Conservation (phyloP, 1,140 invertebrate species). For the Orussus abietinus region DNA sequence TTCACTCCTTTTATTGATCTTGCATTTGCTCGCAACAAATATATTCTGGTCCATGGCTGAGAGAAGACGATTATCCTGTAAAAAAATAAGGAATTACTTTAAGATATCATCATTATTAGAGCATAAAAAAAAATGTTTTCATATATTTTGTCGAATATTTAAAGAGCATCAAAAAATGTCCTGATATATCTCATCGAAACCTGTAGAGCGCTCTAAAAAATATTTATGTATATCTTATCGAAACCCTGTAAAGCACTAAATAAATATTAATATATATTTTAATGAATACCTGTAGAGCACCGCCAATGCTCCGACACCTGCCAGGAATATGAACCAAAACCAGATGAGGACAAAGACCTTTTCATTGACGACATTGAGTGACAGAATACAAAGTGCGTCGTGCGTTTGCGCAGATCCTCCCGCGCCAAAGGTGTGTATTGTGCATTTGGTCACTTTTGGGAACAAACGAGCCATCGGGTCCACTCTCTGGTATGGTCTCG, state of each 20-base stretch:
- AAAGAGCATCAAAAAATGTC: neutral
- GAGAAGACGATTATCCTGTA: conserved; percentile 50
- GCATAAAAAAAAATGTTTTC: conserved; percentile 12
- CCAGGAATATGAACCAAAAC: conserved; percentile 58
- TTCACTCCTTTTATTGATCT: conserved; percentile 30
- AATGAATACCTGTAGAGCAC: conserved; percentile 41
- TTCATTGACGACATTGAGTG: conserved; percentile 60
- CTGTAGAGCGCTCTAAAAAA: neutral
- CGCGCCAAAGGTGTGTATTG: conserved; percentile 53
- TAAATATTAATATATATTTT: neutral
- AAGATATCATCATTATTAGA: too few relatives aligned
- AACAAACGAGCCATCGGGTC: conserved; percentile 63
- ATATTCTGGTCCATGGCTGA: conserved; percentile 50
- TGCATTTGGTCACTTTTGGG: conserved; percentile 79
- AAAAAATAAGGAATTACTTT: too few relatives aligned
- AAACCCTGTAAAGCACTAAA: neutral
- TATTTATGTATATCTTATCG: neutral
- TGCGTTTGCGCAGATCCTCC: conserved; percentile 37
- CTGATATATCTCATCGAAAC: neutral
- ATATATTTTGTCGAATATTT: neutral
- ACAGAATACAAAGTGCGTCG: conserved; percentile 58
- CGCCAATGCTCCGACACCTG: conserved; percentile 39
- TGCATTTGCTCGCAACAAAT: conserved; percentile 57
- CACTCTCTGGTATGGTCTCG: conserved; percentile 32
- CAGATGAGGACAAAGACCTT: conserved; percentile 56